phyloP scores from a whole-genome alignment of 2,888 invertebrate genomes.

The Dermolepida albohirtum region DNA sequence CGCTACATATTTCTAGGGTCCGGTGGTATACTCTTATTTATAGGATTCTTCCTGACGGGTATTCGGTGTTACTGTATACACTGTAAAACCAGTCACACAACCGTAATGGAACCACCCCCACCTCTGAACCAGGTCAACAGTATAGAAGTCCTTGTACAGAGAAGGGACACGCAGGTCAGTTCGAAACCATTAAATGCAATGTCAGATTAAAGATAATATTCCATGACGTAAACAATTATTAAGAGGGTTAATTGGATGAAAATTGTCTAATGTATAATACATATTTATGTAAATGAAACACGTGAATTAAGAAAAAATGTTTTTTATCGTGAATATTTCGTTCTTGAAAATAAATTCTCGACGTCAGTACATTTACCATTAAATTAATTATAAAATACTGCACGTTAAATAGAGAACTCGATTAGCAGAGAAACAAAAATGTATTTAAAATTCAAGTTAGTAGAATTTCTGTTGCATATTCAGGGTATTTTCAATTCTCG shows the following conservation, averaged over 20 bases:
- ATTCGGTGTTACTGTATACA: conserved; percentile 77
- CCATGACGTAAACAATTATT: neutral
- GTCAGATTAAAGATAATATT: neutral
- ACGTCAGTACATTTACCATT: too few relatives aligned
- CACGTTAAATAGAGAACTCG: too few relatives aligned
- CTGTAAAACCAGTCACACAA: conserved; percentile 64
- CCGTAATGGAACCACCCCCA: conserved; percentile 65
- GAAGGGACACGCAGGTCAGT: conserved; percentile 62
- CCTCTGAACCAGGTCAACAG: conserved; percentile 67
- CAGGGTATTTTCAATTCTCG: too few relatives aligned
- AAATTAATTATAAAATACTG: too few relatives aligned
- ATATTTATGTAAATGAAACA: too few relatives aligned
- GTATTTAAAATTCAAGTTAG: too few relatives aligned
- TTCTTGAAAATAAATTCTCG: too few relatives aligned
- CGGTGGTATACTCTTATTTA: conserved; percentile 72
- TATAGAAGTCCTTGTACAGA: conserved; percentile 67
- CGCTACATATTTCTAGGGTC: conserved; percentile 77
- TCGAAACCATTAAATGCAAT: neutral
- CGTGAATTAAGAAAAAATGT: too few relatives aligned
- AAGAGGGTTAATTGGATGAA: neutral
- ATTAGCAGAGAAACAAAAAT: too few relatives aligned
- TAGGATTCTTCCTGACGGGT: conserved; percentile 74
- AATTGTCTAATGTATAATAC: too few relatives aligned
- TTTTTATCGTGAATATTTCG: too few relatives aligned
- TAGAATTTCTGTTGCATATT: too few relatives aligned